Conservation (phyloP, 1,140 invertebrate species). For the Ceratitis capitata region DNA sequence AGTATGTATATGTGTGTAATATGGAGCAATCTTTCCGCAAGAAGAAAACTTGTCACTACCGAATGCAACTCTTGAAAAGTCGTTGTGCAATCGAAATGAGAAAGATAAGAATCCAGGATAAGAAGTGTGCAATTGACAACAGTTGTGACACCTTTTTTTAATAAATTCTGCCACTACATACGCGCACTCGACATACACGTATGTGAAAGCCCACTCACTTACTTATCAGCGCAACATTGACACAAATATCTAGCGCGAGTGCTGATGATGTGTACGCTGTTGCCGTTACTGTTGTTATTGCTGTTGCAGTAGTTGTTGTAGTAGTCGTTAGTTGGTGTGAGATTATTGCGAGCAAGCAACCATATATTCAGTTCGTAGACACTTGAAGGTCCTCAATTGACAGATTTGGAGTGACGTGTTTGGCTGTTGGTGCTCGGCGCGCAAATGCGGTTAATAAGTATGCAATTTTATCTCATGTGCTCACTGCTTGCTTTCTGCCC, state of each 20-base stretch:
- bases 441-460: background rate
- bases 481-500: background rate
- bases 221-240: background rate
- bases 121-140: background rate
- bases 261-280: background rate
- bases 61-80: background rate
- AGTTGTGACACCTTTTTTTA: background rate
- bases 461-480: background rate
- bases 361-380: background rate
- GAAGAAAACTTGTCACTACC: background rate
- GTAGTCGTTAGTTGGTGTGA: background rate
- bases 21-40: background rate
- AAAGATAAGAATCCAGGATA: slow-evolving; percentile 11
- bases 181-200: too few species aligned
- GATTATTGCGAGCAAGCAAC: background rate
- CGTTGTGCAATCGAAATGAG: background rate
- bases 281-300: background rate
- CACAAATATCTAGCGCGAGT: background rate
- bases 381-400: background rate
- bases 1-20: background rate
- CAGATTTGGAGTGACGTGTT: background rate
- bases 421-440: background rate
- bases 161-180: background rate
- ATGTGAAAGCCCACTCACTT: background rate
- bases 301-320: background rate